phyloP scores from a whole-genome alignment of 2,888 invertebrate genomes.

The Thecocarcelia acutangulata region DNA sequence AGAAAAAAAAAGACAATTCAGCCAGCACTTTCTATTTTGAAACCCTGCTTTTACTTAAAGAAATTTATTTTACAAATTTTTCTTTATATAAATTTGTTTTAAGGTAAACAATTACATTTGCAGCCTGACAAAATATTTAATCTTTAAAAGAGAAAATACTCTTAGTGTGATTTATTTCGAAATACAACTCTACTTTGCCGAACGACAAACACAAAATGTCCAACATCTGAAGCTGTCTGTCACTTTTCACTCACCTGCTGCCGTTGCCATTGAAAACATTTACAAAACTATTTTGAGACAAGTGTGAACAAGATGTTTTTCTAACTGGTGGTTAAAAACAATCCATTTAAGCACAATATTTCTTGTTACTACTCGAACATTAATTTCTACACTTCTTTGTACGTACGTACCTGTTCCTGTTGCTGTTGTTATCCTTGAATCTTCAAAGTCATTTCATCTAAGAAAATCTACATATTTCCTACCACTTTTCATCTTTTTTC shows the following conservation, averaged over 20 bases:
- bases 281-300: constrained; percentile 72
- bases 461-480: constrained; percentile 40
- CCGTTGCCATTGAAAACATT: constrained; percentile 60
- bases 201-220: constrained; percentile 15
- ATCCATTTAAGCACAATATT: constrained; percentile 62
- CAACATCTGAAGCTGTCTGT: constrained; percentile 35
- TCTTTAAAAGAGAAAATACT: not conserved
- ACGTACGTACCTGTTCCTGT: not conserved
- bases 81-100: constrained; percentile 14
- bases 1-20: constrained; percentile 1
- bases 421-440: constrained; percentile 69
- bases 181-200: not conserved
- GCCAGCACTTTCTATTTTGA: constrained; percentile 48
- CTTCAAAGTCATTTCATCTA: constrained; percentile 73
- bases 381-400: constrained; percentile 41
- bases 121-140: not conserved
- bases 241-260: constrained; percentile 49
- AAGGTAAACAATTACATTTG: constrained; percentile 7
- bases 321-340: constrained; percentile 70
- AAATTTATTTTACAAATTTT: constrained; percentile 44
- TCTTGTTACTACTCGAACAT: constrained; percentile 27
- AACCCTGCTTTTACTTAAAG: constrained; percentile 10
- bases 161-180: not conserved
- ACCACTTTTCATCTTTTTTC: not conserved
- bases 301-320: constrained; percentile 81